phyloP scores from a whole-genome alignment of 2,888 invertebrate genomes.

The Macrophya annulata region DNA sequence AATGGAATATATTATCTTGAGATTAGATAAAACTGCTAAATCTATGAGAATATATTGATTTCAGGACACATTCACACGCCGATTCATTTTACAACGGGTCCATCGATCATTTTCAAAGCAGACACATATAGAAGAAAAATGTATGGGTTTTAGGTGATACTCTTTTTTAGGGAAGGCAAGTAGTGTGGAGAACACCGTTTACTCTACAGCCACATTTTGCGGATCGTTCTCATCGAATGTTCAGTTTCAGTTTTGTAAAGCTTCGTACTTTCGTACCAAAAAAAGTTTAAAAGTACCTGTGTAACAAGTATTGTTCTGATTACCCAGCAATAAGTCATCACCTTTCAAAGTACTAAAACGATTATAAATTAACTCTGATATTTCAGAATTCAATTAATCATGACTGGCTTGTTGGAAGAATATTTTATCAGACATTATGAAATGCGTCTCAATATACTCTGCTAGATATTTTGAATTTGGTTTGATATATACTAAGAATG shows the following conservation, averaged over 20 bases:
- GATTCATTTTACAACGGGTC: neutral
- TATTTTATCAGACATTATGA: neutral
- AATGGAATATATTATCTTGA: neutral
- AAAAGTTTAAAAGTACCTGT: neutral
- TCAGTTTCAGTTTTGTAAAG: neutral
- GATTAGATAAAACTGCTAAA: neutral
- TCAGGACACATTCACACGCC: neutral
- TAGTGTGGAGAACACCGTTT: neutral
- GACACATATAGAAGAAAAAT: neutral
- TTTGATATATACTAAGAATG: neutral
- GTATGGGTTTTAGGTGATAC: neutral
- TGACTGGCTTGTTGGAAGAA: no score
- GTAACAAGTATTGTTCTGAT: constrained; percentile 4
- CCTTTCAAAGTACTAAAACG: neutral
- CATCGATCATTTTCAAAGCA: neutral
- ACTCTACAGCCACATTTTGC: neutral
- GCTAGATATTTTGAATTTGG: neutral
- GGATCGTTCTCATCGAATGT: neutral
- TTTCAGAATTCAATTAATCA: neutral
- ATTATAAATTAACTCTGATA: neutral
- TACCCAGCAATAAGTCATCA: neutral
- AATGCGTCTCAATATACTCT: neutral
- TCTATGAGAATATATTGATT: neutral
- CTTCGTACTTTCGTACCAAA: neutral
- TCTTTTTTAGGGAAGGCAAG: neutral